phyloP scores from a whole-genome alignment of 2,113 vertebrate genomes.

The Varanus komodoensis region DNA sequence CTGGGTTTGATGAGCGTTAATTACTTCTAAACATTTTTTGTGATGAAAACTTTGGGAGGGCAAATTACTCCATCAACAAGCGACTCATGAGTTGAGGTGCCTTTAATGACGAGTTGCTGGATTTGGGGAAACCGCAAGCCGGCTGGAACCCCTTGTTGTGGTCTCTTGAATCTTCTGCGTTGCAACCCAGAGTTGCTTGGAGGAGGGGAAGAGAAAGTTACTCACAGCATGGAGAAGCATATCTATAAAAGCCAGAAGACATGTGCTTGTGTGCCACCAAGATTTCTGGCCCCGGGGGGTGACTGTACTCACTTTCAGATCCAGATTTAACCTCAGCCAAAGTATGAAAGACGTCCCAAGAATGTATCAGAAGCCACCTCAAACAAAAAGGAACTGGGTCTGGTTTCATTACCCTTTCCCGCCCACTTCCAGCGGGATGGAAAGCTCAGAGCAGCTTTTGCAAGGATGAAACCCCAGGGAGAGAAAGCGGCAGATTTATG shows the following conservation, averaged over 20 bases:
- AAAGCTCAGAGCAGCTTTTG: neutral
- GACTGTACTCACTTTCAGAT: neutral
- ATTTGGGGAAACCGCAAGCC: conserved; percentile 25
- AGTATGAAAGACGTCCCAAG: neutral
- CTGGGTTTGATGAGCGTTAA: conserved; percentile 15
- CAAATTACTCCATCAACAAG: conserved; percentile 17
- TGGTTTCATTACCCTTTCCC: neutral
- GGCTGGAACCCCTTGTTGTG: conserved; percentile 4
- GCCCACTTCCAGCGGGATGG: neutral
- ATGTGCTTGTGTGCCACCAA: neutral
- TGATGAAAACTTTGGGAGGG: conserved; percentile 28
- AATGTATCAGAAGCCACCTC: neutral
- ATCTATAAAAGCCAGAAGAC: neutral
- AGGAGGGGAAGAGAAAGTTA: conserved; percentile 11
- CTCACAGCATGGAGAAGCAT: neutral
- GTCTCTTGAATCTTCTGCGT: conserved; percentile 1
- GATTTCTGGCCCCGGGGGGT: neutral
- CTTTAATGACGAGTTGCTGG: conserved; percentile 46
- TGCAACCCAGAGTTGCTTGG: neutral
- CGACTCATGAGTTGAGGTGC: neutral
- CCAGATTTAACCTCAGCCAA: neutral
- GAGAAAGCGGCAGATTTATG: neutral
- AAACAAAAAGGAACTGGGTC: neutral
- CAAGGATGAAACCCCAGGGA: neutral
- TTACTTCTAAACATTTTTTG: conserved; percentile 43